Percentiles rank a stretch among this genome's conserved stretches.
Evolutionary conservation across 2,888 invertebrate genomes (phyloP).

Genomic region (Cheilosia vernalis): DNA sequence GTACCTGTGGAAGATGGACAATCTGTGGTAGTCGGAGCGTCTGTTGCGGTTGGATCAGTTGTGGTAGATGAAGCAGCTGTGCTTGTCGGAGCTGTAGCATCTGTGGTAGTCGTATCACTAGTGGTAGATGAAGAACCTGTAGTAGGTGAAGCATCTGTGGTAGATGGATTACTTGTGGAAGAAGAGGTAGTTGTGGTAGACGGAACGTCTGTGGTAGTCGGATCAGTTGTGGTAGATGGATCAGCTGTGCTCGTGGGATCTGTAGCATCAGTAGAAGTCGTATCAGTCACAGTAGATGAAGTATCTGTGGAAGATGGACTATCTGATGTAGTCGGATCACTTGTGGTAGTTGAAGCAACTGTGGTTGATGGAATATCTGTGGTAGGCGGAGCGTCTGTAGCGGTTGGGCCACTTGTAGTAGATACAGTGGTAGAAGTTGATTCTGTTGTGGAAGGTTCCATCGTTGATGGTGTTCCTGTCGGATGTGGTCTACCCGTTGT

Average conservation of each 20-base stretch:
- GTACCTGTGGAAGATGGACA: not conserved
- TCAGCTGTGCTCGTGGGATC: not conserved
- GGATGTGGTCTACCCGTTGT: not conserved
- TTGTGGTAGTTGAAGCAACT: conserved; percentile 9
- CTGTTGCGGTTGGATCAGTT: not conserved
- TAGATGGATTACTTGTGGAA: too few species aligned
- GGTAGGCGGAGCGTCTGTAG: not conserved
- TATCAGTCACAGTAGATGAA: not conserved
- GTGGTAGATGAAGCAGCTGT: not conserved
- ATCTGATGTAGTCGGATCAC: conserved; percentile 8
- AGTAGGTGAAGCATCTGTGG: too few species aligned
- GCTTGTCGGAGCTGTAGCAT: not conserved
- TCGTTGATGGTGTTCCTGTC: too few species aligned
- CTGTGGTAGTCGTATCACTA: not conserved
- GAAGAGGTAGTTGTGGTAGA: not conserved
- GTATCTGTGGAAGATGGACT: not conserved
- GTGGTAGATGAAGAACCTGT: not conserved
- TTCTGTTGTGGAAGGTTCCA: too few species aligned
- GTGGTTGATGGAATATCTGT: too few species aligned
- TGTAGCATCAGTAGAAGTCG: not conserved
- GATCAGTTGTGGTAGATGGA: not conserved
- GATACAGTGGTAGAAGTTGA: not conserved
- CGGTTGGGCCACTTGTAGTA: not conserved
- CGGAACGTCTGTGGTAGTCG: not conserved
- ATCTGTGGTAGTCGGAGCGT: not conserved